These are phyloP conservation scores for Apodemia duryi DNA, from an alignment of 2,888 invertebrate genomes.

Conservation along the genomic window DNA sequence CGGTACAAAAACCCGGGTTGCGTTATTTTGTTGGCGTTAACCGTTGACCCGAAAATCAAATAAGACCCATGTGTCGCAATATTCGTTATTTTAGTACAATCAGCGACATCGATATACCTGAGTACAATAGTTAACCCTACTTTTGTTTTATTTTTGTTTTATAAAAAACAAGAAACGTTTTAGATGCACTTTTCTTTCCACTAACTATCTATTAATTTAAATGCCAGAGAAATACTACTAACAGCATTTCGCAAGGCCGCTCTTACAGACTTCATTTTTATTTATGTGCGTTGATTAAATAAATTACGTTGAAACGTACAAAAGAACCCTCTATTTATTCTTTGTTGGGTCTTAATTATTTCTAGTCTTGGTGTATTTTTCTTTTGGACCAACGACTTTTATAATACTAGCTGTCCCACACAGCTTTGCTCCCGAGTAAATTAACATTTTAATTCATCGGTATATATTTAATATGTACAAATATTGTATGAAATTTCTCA, in stretches of 20 bases:
- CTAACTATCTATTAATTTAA: slow-evolving; percentile 6
- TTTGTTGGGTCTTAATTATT: slow-evolving; percentile 5
- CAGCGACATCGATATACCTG: no score
- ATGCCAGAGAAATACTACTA: neutral
- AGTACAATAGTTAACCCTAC: no score
- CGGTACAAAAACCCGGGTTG: no score
- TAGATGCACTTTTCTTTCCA: neutral
- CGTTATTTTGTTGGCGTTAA: no score
- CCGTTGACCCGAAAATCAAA: no score
- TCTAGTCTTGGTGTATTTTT: neutral
- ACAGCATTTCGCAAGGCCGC: neutral
- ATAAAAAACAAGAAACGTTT: neutral
- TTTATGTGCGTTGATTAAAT: slow-evolving; percentile 12
- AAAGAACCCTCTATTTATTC: slow-evolving; percentile 3
- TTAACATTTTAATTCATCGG: no score
- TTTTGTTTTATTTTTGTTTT: neutral
- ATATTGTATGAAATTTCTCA: no score
- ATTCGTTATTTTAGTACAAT: no score
- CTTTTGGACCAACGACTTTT: neutral
- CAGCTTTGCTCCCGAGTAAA: neutral
- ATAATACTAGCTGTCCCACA: neutral
- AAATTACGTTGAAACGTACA: slow-evolving; percentile 6
- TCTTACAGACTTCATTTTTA: slow-evolving; percentile 8
- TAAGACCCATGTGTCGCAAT: no score
- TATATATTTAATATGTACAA: no score